Evolutionary conservation across 2,888 invertebrate genomes (phyloP).

Genomic region (Linhomoeus sp.): DNA sequence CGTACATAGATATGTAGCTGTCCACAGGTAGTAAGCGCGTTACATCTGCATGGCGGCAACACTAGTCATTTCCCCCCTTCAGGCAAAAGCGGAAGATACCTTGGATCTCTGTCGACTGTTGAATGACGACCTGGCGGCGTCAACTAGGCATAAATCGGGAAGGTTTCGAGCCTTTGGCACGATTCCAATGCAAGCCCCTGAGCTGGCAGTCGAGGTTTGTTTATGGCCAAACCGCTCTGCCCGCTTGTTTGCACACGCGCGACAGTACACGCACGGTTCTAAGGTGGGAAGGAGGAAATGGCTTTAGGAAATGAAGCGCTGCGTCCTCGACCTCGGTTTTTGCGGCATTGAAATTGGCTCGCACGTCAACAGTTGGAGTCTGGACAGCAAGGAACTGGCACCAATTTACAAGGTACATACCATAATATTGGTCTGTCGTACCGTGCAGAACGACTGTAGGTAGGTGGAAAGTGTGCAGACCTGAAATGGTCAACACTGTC

Average conservation of each 20-base stretch:
- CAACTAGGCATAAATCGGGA: constrained; percentile 31
- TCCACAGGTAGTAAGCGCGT: too few relatives aligned
- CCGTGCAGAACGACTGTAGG: too few relatives aligned
- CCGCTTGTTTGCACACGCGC: constrained; percentile 2
- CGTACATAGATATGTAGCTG: too few relatives aligned
- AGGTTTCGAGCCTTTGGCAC: constrained; percentile 38
- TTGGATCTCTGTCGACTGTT: constrained; percentile 33
- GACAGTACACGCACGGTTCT: too few relatives aligned
- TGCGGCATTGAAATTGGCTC: constrained; percentile 38
- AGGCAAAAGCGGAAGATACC: constrained; percentile 38
- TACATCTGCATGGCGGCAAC: too few relatives aligned
- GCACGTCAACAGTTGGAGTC: constrained; percentile 38
- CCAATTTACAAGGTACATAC: constrained; percentile 37
- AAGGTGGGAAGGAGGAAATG: too few relatives aligned
- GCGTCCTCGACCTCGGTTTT: constrained; percentile 31
- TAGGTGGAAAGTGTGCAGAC: too few relatives aligned
- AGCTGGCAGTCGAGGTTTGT: constrained; percentile 30
- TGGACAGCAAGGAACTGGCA: constrained; percentile 34
- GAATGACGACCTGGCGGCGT: constrained; percentile 36
- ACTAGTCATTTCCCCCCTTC: neutral
- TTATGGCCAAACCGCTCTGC: too few relatives aligned
- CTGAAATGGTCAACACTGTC: neutral
- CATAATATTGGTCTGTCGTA: too few relatives aligned
- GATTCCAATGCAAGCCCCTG: constrained; percentile 37
- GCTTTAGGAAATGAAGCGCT: constrained; percentile 33